Base-by-base conservation (phyloP, 2,113 vertebrate species). In the Mirounga angustirostris region DNA sequence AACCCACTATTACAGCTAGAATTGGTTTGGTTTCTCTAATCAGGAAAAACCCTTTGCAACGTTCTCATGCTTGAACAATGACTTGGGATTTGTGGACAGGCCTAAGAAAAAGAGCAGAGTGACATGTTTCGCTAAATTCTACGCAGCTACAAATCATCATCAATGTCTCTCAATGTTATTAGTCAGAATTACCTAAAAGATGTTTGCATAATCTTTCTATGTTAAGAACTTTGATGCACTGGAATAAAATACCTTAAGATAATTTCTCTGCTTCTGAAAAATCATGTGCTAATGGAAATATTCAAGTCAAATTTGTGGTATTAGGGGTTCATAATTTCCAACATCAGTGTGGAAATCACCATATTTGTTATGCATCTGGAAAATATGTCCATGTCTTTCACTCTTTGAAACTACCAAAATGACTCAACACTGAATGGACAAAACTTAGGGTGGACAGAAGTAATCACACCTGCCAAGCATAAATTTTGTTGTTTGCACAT, bases 221-320 rank as follows among this genome's bases (percentile, higher is more conserved):
- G 16, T 36, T 30, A 63, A 63, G n/a, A 43, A 46, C 52, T 91
- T 79, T n/a, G 40, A 65, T 80, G 46, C 74, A 14, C 7, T 46
- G 30, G 61, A 58, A 95, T 63, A 69, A 91, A 84, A 80, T 28
- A 28, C 28, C 28, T 50, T 40, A 46, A 69, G 79, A 56, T 13
- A 63, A 33, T 59, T 80, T 89, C 16, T 80, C 54, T 87, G 67
- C 21, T 65, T 46, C 22, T 7, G 61, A 74, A 79, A 15, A 73
- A 80, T 50, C 63, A 59, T 43, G 56, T 40, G 63, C 61, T 26
- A 67, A 88, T n/a, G 83, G 74, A 89, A 97, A 81, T 59, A 92
- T 56, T n/a, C 4, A 14, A 73, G 50, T 83, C 21, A 59, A 88
- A 84, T 33, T 63, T 69, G 69, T 30, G n/a, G n/a, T 63, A 69